Base-by-base conservation (phyloP, 2,888 invertebrate genomes). In the Brenthis hecate region DNA sequence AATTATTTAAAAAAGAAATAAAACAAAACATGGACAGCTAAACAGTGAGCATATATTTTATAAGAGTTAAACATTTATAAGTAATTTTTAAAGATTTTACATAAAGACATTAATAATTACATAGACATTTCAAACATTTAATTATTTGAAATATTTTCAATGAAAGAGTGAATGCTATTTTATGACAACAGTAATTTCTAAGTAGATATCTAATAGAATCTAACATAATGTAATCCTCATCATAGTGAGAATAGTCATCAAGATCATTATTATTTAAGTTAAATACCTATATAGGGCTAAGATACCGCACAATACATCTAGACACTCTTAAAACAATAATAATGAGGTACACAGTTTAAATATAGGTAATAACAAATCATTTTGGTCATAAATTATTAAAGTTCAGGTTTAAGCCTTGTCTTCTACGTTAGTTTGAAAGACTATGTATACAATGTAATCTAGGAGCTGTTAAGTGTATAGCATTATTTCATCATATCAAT, bases 21-120 rank as follows among this genome's bases (percentile, higher is more conserved):
- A 66, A 69, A 62, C 62, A 2, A 51, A 56, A n/a, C 13, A 53
- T 56, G 14, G 81, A 84, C 82, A 84, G 80, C 82, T 85, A 87
- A 83, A 85, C 82, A 86, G 80, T 88, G 88, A 88, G 86, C 87
- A 85, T 88, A 86, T 84, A 85, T 83, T 85, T 43, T 76, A 67
- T 78, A 73, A 69, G 66, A 72, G 53, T 61, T 71, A 58, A 71
- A 69, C 54, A 70, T 56, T 67, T 56, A 56, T 51, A 53, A 56
- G 61, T 57, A 66, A 57, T 32, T 66, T 58, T 57, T 50, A 60
- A 64, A 65, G 54, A 57, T 19, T 51, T 55, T 14, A 32, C 53
- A 56, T 23, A 55, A 11, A 48, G 16, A 60, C 60, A 50, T 60
- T 50, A n/a, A 60, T 61, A 53, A 32, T 28, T 50, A 13, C 48